Percentiles rank a stretch among this genome's conserved stretches.
These are phyloP conservation scores for Dioctria linearis DNA, from an alignment of 2,888 invertebrate genomes.

Conservation along the genomic window DNA sequence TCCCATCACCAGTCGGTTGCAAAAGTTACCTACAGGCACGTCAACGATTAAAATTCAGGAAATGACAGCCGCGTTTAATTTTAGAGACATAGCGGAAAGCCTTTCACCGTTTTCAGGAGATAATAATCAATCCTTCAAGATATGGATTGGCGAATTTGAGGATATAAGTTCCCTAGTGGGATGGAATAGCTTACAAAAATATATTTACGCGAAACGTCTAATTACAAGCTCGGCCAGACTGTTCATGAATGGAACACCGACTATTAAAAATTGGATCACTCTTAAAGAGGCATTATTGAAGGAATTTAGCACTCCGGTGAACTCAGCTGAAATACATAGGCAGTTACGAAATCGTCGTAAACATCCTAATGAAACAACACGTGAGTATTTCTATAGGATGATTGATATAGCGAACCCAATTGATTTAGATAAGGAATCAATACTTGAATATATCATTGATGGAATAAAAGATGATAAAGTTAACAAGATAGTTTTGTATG, in stretches of 20 bases:
- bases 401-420: constrained; percentile 53
- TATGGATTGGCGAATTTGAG: too few relatives aligned
- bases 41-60: too few relatives aligned
- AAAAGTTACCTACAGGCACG: too few relatives aligned
- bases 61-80: too few relatives aligned
- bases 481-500: constrained; percentile 54
- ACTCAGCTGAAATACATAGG: constrained; percentile 50
- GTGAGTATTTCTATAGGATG: constrained; percentile 52
- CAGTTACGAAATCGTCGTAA: constrained; percentile 53
- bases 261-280: constrained; percentile 39
- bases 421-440: constrained; percentile 49
- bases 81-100: too few relatives aligned
- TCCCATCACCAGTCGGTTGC: too few relatives aligned
- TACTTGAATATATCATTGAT: constrained; percentile 54
- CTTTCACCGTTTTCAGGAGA: too few relatives aligned
- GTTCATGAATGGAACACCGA: constrained; percentile 13
- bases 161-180: too few relatives aligned
- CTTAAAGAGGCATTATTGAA: constrained; percentile 45
- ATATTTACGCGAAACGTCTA: constrained; percentile 8
- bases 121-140: too few relatives aligned
- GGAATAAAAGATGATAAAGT: constrained; percentile 50
- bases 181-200: too few relatives aligned
- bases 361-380: constrained; percentile 48
- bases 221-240: background rate
- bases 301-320: constrained; percentile 51